These are phyloP conservation scores for Nomada flava DNA, from an alignment of 2,888 invertebrate genomes.

Conservation along the genomic window DNA sequence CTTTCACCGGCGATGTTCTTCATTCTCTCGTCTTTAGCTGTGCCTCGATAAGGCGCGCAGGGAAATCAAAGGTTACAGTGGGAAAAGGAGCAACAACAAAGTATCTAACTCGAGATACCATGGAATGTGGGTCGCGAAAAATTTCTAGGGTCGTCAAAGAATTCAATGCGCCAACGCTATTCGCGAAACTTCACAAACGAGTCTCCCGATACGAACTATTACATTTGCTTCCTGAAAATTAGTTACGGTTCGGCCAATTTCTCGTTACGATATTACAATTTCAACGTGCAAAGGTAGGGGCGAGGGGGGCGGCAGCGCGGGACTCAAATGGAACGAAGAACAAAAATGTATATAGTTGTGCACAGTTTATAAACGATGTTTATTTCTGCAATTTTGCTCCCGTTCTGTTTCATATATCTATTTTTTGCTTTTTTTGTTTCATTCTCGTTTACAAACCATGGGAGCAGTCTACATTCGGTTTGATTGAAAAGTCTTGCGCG, in stretches of 20 bases:
- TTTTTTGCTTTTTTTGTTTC: conserved; percentile 15
- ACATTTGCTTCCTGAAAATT: conserved; percentile 14
- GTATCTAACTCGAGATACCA: conserved; percentile 23
- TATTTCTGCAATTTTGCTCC: conserved; percentile 56
- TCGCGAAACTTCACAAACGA: background rate
- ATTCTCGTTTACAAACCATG: conserved; percentile 53
- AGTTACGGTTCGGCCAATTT: conserved; percentile 7
- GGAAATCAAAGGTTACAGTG: conserved; percentile 59
- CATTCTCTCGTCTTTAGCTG: conserved; percentile 58
- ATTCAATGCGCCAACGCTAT: background rate
- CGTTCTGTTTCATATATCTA: background rate
- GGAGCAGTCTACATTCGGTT: conserved; percentile 46
- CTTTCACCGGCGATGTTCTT: conserved; percentile 33
- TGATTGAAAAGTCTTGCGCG: conserved; percentile 39
- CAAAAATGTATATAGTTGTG: conserved; percentile 25
- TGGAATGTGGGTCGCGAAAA: conserved; percentile 7
- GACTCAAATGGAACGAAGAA: conserved; percentile 25
- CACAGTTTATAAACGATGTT: conserved; percentile 63
- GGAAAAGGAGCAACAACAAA: conserved; percentile 44
- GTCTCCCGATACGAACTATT: background rate
- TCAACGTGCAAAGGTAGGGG: background rate
- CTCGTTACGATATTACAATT: conserved; percentile 24
- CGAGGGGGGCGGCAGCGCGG: background rate
- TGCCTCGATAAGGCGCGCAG: conserved; percentile 40
- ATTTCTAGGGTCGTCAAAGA: background rate